These are phyloP conservation scores for Camponotus pennsylvanicus DNA, from an alignment of 1,140 invertebrate species.

Conservation along the genomic window DNA sequence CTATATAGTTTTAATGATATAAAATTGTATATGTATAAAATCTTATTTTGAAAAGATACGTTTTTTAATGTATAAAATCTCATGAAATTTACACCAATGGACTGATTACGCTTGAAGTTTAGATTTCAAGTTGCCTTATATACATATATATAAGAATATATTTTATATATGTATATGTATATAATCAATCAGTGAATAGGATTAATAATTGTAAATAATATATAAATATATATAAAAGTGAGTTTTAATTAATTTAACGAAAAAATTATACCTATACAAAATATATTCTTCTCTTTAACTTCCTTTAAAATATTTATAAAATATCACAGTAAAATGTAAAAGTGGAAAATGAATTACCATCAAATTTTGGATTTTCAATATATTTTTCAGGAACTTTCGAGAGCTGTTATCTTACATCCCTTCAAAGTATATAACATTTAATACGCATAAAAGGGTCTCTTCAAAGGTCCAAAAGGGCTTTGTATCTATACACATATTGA, in stretches of 20 bases:
- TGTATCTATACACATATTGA: slow-evolving; percentile 15
- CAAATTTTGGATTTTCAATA: slow-evolving; percentile 17
- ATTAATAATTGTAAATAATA: slow-evolving; percentile 64
- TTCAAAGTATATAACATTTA: neutral
- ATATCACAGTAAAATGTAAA: slow-evolving; percentile 26
- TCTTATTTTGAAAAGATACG: slow-evolving; percentile 51
- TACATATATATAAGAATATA: too few relatives aligned
- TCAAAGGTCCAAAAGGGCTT: neutral
- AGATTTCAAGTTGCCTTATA: slow-evolving; percentile 38
- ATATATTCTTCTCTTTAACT: neutral
- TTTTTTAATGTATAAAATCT: slow-evolving; percentile 53
- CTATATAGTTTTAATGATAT: slow-evolving; percentile 66
- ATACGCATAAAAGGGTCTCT: neutral
- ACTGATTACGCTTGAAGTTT: slow-evolving; percentile 60
- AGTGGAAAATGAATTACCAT: neutral
- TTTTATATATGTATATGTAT: neutral
- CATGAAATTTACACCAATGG: slow-evolving; percentile 26
- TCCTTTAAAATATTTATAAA: slow-evolving; percentile 51
- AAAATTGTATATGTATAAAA: slow-evolving; percentile 22
- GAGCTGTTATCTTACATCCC: slow-evolving; percentile 1
- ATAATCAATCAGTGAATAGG: slow-evolving; percentile 5
- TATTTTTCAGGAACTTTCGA: slow-evolving; percentile 6
- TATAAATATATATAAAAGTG: slow-evolving; percentile 37
- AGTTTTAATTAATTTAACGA: slow-evolving; percentile 29
- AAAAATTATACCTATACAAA: neutral